phyloP scores from a whole-genome alignment of 2,797 vertebrate genomes.

The Phalloptychus januarius region DNA sequence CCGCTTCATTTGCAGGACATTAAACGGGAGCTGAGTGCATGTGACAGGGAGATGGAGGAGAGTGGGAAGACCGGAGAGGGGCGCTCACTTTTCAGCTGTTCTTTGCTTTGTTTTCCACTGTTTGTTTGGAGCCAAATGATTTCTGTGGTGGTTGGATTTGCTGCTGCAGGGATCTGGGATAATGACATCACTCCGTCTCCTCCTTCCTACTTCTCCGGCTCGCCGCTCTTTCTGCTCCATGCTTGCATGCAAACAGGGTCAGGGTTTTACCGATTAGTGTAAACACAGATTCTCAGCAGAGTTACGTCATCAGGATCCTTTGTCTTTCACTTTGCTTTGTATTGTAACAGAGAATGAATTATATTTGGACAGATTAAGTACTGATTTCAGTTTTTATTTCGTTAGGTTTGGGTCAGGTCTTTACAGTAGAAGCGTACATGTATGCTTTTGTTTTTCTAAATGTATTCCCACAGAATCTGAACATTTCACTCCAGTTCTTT shows the following conservation, averaged over 20 bases:
- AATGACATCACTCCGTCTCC: constrained; percentile 61
- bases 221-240: neutral
- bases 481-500: neutral
- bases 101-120: constrained; percentile 58
- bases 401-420: neutral
- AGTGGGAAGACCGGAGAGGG: constrained; percentile 47
- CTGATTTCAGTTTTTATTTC: no score
- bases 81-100: constrained; percentile 62
- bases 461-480: neutral
- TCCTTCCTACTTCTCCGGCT: constrained; percentile 5
- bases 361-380: neutral
- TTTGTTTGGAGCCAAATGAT: constrained; percentile 71
- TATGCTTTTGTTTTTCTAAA: neutral
- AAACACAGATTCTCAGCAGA: neutral
- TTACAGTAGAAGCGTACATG: neutral
- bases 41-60: constrained; percentile 74
- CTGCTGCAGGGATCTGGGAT: constrained; percentile 23
- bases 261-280: neutral
- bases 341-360: neutral
- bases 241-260: neutral
- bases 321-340: neutral
- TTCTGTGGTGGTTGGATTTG: constrained; percentile 43
- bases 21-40: constrained; percentile 82
- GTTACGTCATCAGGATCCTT: neutral
- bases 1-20: constrained; percentile 88